These are phyloP conservation scores for Littorina saxatilis DNA, from an alignment of 1,140 invertebrate genomes.

Conservation along the genomic window DNA sequence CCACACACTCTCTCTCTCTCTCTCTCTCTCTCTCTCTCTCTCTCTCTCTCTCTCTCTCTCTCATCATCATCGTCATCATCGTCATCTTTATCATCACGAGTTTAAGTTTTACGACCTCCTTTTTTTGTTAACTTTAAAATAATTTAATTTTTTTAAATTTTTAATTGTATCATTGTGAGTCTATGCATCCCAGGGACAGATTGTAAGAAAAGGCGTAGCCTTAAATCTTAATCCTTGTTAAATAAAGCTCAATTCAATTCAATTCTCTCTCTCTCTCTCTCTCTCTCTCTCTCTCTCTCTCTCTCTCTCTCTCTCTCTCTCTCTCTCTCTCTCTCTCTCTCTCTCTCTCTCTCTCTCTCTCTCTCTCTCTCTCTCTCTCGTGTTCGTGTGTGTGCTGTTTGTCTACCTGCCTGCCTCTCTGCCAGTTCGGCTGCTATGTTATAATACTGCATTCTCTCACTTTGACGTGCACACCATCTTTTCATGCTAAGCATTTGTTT, in stretches of 20 bases:
- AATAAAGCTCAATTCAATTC: no score
- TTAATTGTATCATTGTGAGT: no score
- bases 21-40: neutral
- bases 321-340: conserved; percentile 8
- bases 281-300: conserved; percentile 12
- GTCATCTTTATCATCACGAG: no score
- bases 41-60: neutral
- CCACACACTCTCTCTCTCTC: neutral
- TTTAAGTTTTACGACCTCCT: no score
- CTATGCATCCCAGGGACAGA: no score
- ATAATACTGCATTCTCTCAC: neutral
- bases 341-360: conserved; percentile 8
- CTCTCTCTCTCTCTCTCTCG: neutral
- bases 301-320: conserved; percentile 12
- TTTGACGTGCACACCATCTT: neutral
- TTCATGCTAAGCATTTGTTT: neutral
- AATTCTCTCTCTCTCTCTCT: neutral
- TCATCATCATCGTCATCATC: neutral
- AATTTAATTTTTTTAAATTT: no score
- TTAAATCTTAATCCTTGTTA: no score
- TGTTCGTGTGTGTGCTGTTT: neutral
- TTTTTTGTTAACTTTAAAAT: no score
- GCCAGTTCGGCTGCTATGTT: neutral
- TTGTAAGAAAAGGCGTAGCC: no score
- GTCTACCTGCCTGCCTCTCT: neutral